A percentile compares a stretch with the other conserved stretches of the same genome.
These are phyloP conservation scores for Orthonyx spaldingii DNA, from an alignment of 2,113 vertebrate species.

Conservation along the genomic window DNA sequence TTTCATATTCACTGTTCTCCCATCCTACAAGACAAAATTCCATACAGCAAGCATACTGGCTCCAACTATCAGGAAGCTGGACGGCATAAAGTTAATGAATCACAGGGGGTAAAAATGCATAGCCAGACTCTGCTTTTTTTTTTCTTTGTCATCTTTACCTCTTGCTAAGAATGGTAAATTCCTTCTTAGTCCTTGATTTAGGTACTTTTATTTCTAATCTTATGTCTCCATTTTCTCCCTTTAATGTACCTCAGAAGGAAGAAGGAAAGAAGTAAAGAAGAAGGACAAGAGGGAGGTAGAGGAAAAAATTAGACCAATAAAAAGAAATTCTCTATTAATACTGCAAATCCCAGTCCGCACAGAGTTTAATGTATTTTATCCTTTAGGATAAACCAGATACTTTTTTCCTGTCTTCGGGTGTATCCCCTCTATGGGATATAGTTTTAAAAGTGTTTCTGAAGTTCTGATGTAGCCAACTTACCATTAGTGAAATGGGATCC, in stretches of 20 bases:
- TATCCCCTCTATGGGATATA: background rate
- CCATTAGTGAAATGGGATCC: background rate
- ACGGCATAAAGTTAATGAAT: conserved; percentile 31
- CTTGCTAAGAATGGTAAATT: background rate
- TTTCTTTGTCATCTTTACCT: background rate
- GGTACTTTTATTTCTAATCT: conserved; percentile 55
- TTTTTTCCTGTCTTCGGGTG: background rate
- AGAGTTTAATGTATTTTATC: background rate
- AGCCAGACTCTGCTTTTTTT: conserved; percentile 4
- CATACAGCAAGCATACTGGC: conserved; percentile 67
- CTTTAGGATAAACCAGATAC: background rate
- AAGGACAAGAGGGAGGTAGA: conserved; percentile 49
- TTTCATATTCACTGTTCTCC: conserved; percentile 38
- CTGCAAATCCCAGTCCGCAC: background rate
- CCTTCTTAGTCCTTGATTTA: conserved; percentile 22
- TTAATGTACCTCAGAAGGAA: conserved; percentile 51
- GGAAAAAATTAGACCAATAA: background rate
- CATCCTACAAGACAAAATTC: conserved; percentile 71
- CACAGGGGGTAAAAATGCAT: conserved; percentile 53
- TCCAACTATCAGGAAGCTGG: conserved; percentile 23
- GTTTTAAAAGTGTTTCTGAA: background rate
- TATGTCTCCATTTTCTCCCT: conserved; percentile 52
- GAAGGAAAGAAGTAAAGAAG: conserved; percentile 61
- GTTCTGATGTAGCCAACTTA: background rate
- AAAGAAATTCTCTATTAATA: background rate